A percentile compares a stretch with the other conserved stretches of the same genome.
Evolutionary conservation across 2,888 invertebrate species (phyloP).

Genomic region (Drosophila meridionalis): DNA sequence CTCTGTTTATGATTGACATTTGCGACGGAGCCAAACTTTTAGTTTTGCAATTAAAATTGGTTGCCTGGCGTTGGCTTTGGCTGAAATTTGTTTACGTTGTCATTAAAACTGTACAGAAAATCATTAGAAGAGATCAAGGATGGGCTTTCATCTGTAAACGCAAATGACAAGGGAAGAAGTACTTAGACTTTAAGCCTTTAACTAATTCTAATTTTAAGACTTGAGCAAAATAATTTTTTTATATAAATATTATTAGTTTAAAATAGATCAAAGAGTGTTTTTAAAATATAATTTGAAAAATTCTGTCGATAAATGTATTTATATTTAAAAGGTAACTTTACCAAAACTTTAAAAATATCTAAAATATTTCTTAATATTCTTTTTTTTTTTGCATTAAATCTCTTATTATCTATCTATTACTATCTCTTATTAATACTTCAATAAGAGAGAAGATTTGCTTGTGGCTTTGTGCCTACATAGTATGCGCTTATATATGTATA

Average conservation of each 20-base stretch:
- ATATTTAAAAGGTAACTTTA: no score
- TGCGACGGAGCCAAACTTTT: slow-evolving; percentile 43
- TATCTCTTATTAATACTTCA: neutral
- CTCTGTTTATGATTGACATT: slow-evolving; percentile 69
- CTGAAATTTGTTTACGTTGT: slow-evolving; percentile 18
- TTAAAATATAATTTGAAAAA: neutral
- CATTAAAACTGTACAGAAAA: slow-evolving; percentile 10
- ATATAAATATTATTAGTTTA: neutral
- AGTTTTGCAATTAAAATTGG: slow-evolving; percentile 67
- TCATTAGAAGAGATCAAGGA: neutral
- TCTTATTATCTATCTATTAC: no score
- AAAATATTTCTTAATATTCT: no score
- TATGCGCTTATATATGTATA: neutral
- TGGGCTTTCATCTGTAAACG: neutral
- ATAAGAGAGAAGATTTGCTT: neutral
- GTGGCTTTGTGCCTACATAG: neutral
- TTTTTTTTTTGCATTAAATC: no score
- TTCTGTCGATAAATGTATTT: neutral
- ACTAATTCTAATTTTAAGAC: neutral
- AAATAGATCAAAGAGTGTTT: no score
- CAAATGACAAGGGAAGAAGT: neutral
- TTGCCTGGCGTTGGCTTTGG: slow-evolving; percentile 32
- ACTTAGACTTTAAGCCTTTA: neutral
- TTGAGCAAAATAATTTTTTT: no score
- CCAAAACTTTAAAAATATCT: no score